Evolutionary conservation across 1,140 invertebrate species (phyloP).

Genomic region (Drepana arcuata): DNA sequence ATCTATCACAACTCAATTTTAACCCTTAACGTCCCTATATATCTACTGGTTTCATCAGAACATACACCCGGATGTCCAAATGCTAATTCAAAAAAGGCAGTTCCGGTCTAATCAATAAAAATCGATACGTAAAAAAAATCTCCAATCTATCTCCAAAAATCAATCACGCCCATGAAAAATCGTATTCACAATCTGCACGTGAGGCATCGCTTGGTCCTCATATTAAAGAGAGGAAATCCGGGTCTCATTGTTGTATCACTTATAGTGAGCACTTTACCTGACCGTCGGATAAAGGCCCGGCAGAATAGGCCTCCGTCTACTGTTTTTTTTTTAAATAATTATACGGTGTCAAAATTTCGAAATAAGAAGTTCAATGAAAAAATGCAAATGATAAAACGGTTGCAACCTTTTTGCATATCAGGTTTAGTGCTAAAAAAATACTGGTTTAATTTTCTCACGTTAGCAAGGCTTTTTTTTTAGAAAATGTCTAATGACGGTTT

Average conservation of each 20-base stretch:
- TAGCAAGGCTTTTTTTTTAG: constrained; percentile 46
- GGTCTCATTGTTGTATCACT: constrained; percentile 56
- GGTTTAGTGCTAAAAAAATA: constrained; percentile 34
- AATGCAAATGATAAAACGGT: constrained; percentile 66
- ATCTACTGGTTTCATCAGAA: too few relatives aligned
- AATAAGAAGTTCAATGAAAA: constrained; percentile 30
- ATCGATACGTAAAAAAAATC: constrained; percentile 15
- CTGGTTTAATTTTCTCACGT: constrained; percentile 67
- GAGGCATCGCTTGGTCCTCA: constrained; percentile 55
- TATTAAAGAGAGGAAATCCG: constrained; percentile 70
- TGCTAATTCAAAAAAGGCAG: too few relatives aligned
- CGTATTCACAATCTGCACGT: constrained; percentile 61
- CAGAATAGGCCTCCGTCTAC: constrained; percentile 31
- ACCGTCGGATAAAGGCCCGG: constrained; percentile 46
- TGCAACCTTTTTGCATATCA: constrained; percentile 25
- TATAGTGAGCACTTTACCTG: constrained; percentile 64
- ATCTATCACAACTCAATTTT: too few relatives aligned
- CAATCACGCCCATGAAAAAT: constrained; percentile 66
- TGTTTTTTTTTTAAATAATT: constrained; percentile 53
- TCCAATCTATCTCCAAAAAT: constrained; percentile 60
- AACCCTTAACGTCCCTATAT: too few relatives aligned
- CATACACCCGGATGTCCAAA: too few relatives aligned
- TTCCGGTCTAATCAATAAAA: neutral
- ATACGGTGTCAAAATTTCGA: constrained; percentile 39
- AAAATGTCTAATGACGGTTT: constrained; percentile 68